Percentiles rank a stretch among this genome's conserved stretches.
phyloP scores from a whole-genome alignment of 1,140 invertebrate species.

The Drosophila simulans region DNA sequence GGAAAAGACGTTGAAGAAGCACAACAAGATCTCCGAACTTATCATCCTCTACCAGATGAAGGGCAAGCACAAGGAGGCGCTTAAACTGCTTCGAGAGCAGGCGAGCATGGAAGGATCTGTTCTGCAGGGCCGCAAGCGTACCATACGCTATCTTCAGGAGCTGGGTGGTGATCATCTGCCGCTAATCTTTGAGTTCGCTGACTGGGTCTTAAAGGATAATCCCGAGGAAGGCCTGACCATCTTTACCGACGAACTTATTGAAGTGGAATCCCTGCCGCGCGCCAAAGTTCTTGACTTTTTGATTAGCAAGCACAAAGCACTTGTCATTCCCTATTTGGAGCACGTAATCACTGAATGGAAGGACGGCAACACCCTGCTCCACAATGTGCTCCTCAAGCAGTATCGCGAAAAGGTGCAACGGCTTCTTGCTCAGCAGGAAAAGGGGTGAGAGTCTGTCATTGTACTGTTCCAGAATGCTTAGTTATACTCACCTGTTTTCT shows the following conservation, averaged over 20 bases:
- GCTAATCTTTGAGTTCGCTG: constrained; percentile 97
- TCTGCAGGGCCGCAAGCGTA: constrained; percentile 92
- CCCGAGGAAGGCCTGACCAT: constrained; percentile 97
- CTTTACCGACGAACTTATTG: constrained; percentile 95
- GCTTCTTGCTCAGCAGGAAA: constrained; percentile 34
- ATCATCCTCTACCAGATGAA: constrained; percentile 98
- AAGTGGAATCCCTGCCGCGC: constrained; percentile 95
- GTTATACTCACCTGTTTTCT: neutral
- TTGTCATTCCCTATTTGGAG: constrained; percentile 97
- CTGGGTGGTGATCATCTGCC: constrained; percentile 94
- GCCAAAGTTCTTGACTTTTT: constrained; percentile 96
- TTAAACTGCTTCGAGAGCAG: constrained; percentile 94
- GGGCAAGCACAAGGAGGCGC: constrained; percentile 95
- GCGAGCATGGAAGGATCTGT: constrained; percentile 89
- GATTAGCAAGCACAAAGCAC: constrained; percentile 90
- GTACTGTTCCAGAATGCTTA: neutral
- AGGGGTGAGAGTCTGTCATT: constrained; percentile 24
- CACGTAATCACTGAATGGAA: constrained; percentile 96
- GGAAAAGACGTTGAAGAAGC: constrained; percentile 93
- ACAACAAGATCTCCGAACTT: constrained; percentile 96
- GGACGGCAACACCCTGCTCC: constrained; percentile 93
- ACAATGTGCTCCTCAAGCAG: constrained; percentile 95
- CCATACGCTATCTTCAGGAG: constrained; percentile 96
- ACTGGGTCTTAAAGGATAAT: constrained; percentile 94
- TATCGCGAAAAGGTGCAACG: constrained; percentile 89